Conservation (phyloP, 2,888 invertebrate genomes). For the Trichopria drosophilae region DNA sequence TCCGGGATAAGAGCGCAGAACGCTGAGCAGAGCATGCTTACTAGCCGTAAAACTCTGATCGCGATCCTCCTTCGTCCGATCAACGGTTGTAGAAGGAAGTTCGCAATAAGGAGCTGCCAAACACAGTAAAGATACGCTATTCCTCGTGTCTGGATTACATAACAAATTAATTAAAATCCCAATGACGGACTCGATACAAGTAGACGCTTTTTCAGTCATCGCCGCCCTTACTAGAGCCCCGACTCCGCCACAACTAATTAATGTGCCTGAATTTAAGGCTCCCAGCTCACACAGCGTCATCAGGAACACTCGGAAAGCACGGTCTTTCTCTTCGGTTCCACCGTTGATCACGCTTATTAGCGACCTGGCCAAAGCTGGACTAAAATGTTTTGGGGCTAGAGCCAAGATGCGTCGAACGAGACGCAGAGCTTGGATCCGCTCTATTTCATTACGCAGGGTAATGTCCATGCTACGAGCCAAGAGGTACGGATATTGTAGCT, state of each 20-base stretch:
- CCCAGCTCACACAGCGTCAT: conserved; percentile 89
- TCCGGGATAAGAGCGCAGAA: conserved; percentile 90
- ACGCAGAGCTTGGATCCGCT: conserved; percentile 87
- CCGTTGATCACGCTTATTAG: conserved; percentile 82
- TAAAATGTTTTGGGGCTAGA: conserved; percentile 70
- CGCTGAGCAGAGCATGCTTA: conserved; percentile 79
- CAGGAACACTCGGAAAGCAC: conserved; percentile 80
- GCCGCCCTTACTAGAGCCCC: conserved; percentile 80
- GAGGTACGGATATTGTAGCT: conserved; percentile 81
- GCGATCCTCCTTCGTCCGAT: conserved; percentile 58
- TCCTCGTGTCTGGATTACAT: conserved; percentile 81
- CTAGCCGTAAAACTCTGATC: conserved; percentile 85
- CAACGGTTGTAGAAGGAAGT: conserved; percentile 64
- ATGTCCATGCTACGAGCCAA: conserved; percentile 88
- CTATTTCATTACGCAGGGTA: conserved; percentile 86
- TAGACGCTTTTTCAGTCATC: conserved; percentile 82
- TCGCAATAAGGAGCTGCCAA: conserved; percentile 94
- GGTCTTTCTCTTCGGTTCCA: conserved; percentile 75
- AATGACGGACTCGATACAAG: conserved; percentile 87
- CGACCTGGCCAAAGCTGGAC: conserved; percentile 76
- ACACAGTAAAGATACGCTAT: conserved; percentile 80
- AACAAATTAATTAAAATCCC: conserved; percentile 84
- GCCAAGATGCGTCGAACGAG: conserved; percentile 74
- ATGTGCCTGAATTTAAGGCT: conserved; percentile 78
- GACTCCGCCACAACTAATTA: conserved; percentile 82